Evolutionary conservation across 2,113 vertebrate species (phyloP).

Genomic region (Limanda limanda): DNA sequence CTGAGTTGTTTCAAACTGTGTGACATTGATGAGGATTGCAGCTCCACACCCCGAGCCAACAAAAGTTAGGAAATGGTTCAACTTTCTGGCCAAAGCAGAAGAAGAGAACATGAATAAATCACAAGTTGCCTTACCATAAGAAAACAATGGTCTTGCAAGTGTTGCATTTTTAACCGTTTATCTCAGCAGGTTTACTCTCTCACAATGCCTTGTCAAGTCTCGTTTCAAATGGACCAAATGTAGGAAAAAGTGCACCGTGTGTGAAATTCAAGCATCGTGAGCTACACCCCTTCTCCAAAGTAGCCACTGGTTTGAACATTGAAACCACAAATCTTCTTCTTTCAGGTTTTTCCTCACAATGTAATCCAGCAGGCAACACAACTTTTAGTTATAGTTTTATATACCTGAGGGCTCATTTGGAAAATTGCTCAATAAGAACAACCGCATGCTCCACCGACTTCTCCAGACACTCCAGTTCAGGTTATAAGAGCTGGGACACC

Average conservation of each 20-base stretch:
- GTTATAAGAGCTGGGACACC: conserved; percentile 7
- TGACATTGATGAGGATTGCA: not conserved
- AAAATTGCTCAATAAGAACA: not conserved
- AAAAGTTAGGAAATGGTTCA: not conserved
- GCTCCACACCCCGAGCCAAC: not conserved
- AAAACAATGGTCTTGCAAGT: conserved; percentile 7
- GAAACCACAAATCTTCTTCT: not conserved
- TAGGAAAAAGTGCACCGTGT: not conserved
- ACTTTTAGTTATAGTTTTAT: not conserved
- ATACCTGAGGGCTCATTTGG: not conserved
- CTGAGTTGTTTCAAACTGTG: not conserved
- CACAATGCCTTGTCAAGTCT: not conserved
- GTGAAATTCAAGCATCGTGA: not conserved
- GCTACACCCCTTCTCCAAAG: not conserved
- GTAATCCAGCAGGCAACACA: not conserved
- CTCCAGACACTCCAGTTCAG: not conserved
- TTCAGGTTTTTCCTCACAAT: not conserved
- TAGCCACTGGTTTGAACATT: not conserved
- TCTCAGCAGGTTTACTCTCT: not conserved
- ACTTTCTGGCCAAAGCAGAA: not conserved
- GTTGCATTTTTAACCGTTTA: conserved; percentile 4
- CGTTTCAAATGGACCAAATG: not conserved
- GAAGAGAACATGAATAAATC: not conserved
- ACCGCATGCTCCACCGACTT: not conserved
- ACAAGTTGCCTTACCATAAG: not conserved